A percentile compares a stretch with the other conserved stretches of the same genome.
These are phyloP conservation scores for Sardina pilchardus DNA, from an alignment of 2,113 vertebrate genomes.

Conservation along the genomic window DNA sequence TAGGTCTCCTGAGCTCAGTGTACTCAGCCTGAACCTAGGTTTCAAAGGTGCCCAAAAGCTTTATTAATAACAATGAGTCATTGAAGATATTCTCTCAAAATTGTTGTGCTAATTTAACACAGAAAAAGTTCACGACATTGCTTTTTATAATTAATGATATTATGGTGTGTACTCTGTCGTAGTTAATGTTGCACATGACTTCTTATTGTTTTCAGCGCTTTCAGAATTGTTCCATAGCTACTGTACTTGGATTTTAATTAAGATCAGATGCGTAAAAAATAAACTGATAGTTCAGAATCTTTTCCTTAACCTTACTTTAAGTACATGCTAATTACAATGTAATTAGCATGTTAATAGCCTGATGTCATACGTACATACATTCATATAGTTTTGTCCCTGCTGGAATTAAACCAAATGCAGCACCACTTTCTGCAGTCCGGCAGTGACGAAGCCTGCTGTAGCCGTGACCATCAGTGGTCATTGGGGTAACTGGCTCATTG, in stretches of 20 bases:
- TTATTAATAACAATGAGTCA: not conserved
- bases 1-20: not conserved
- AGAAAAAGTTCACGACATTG: not conserved
- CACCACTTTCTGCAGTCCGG: not conserved
- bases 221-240: not conserved
- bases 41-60: not conserved
- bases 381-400: not conserved
- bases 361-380: too few species aligned
- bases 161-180: not conserved
- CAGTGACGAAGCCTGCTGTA: slow-evolving; percentile 13
- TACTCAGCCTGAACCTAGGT: not conserved
- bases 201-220: not conserved
- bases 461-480: slow-evolving; percentile 21
- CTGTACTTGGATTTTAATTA: not conserved
- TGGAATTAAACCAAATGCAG: not conserved
- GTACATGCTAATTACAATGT: too few species aligned
- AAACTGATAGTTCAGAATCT: too few species aligned
- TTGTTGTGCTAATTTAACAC: not conserved
- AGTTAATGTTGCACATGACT: not conserved
- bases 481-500: slow-evolving; percentile 33
- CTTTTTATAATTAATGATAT: not conserved
- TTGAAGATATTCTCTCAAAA: not conserved
- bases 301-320: too few species aligned
- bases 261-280: not conserved
- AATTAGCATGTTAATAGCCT: too few species aligned